phyloP scores from a whole-genome alignment of 2,888 invertebrate genomes.

The Fragum whitleyi region DNA sequence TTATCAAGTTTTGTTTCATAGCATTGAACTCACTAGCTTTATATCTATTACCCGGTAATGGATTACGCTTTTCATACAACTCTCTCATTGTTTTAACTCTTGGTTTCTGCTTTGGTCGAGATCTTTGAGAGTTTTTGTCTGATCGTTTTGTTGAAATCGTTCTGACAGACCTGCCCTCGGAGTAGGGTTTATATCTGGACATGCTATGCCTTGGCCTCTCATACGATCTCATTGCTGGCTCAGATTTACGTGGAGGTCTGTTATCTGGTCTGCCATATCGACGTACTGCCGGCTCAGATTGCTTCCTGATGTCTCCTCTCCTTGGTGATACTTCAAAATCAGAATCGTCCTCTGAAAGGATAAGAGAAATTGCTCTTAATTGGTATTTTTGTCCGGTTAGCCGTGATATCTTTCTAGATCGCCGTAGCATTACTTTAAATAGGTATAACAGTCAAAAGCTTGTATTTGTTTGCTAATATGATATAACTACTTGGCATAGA shows the following conservation, averaged over 20 bases:
- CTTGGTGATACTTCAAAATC: background rate
- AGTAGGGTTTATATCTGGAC: constrained; percentile 4
- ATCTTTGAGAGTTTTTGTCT: background rate
- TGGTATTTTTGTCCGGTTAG: background rate
- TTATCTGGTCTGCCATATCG: background rate
- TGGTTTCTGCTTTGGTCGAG: constrained; percentile 8
- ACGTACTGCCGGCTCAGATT: constrained; percentile 13
- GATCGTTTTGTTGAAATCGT: background rate
- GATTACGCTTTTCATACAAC: constrained; percentile 24
- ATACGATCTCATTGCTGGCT: constrained; percentile 5
- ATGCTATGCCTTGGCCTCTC: constrained; percentile 16
- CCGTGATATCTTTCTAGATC: background rate
- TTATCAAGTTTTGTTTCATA: constrained; percentile 54
- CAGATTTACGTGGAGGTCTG: constrained; percentile 1
- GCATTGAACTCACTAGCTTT: constrained; percentile 47
- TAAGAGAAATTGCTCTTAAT: background rate
- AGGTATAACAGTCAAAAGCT: too few species aligned
- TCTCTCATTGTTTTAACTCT: constrained; percentile 57
- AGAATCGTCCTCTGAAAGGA: constrained; percentile 39
- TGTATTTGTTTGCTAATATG: too few species aligned
- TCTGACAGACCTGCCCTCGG: background rate
- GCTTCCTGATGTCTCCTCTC: background rate
- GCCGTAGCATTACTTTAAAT: too few species aligned
- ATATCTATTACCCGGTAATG: constrained; percentile 34
- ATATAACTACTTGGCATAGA: too few species aligned